Evolutionary conservation across 2,888 invertebrate genomes (phyloP).

Genomic region (Xanthorhoe spadicearia): DNA sequence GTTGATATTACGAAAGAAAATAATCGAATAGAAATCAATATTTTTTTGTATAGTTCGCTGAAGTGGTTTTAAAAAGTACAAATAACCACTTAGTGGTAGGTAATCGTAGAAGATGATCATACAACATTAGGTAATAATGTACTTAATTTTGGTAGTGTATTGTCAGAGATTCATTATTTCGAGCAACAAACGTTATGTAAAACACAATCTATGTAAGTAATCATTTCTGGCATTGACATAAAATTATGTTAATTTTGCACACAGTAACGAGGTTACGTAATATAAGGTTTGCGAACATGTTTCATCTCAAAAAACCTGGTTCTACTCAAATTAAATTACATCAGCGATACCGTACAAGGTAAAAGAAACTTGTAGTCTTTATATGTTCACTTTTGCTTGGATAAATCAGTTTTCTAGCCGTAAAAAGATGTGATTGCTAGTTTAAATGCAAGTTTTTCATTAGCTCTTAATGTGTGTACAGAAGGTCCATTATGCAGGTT

Average conservation of each 20-base stretch:
- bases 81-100: neutral
- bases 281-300: conserved; percentile 26
- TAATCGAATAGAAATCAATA: neutral
- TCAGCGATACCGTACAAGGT: conserved; percentile 40
- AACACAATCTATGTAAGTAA: conserved; percentile 16
- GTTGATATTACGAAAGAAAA: conserved; percentile 15
- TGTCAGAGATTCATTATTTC: conserved; percentile 13
- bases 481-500: conserved; percentile 52
- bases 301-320: conserved; percentile 23
- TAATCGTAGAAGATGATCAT: neutral
- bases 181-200: conserved; percentile 9
- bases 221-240: conserved; percentile 39
- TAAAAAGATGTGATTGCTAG: conserved; percentile 30
- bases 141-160: neutral
- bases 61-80: neutral
- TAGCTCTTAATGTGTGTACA: conserved; percentile 47
- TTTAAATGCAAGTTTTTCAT: conserved; percentile 25
- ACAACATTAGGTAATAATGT: neutral
- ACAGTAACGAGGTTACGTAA: conserved; percentile 33
- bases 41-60: neutral
- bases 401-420: conserved; percentile 33
- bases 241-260: conserved; percentile 35
- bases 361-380: conserved; percentile 45
- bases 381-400: conserved; percentile 40
- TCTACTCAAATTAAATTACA: conserved; percentile 31